Conservation (phyloP, 2,113 vertebrate species). For the Trematomus loennbergii region DNA sequence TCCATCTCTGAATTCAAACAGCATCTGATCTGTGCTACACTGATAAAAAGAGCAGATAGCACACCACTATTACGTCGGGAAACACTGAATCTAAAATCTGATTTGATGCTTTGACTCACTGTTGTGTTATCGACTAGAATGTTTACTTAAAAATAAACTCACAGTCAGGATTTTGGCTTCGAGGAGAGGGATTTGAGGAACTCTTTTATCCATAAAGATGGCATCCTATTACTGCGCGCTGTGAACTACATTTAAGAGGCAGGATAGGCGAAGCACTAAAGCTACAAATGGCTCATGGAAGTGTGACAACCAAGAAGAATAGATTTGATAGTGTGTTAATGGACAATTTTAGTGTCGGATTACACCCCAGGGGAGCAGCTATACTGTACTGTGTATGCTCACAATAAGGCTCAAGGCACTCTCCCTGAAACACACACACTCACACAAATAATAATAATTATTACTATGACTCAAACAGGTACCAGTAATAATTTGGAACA, state of each 20-base stretch:
- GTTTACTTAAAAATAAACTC: neutral
- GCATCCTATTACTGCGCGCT: slow-evolving; percentile 25
- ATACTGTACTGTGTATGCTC: slow-evolving; percentile 45
- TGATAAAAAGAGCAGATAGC: neutral
- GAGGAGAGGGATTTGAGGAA: slow-evolving; percentile 17
- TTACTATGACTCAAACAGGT: too few relatives aligned
- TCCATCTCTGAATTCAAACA: slow-evolving; percentile 12
- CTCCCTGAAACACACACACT: slow-evolving; percentile 9
- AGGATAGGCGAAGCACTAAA: slow-evolving; percentile 52
- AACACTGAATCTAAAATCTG: neutral
- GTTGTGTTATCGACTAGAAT: neutral
- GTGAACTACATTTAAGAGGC: slow-evolving; percentile 58
- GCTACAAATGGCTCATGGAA: slow-evolving; percentile 72
- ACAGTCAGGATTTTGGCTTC: slow-evolving; percentile 4
- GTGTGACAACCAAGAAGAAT: slow-evolving; percentile 73
- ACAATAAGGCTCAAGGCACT: slow-evolving; percentile 44
- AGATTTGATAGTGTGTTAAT: slow-evolving; percentile 77
- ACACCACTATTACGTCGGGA: neutral
- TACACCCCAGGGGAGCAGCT: slow-evolving; percentile 68
- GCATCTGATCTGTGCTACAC: slow-evolving; percentile 4
- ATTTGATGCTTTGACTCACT: neutral
- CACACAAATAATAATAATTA: slow-evolving; percentile 11
- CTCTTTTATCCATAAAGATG: slow-evolving; percentile 35
- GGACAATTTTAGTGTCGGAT: slow-evolving; percentile 73
- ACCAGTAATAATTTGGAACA: too few relatives aligned